phyloP scores from a whole-genome alignment of 2,888 invertebrate species.

The Mythimna vitellina region DNA sequence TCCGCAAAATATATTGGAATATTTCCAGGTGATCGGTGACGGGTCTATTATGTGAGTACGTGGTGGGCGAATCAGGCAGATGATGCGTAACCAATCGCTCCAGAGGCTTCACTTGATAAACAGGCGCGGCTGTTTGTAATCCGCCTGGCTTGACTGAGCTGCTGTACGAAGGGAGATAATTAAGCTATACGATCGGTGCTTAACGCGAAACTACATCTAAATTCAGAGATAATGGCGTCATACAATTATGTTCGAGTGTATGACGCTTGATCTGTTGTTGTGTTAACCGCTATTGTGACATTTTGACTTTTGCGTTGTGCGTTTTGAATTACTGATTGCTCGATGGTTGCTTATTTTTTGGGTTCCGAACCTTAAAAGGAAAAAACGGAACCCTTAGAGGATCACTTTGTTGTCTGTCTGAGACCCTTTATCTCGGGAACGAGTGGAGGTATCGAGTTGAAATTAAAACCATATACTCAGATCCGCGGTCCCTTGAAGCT shows the following conservation, averaged over 20 bases:
- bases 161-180: conserved; percentile 76
- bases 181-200: conserved; percentile 68
- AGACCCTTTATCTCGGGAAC: too few species aligned
- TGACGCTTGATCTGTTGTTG: conserved; percentile 50
- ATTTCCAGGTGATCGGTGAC: conserved; percentile 77
- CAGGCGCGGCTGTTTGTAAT: conserved; percentile 72
- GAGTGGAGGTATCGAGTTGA: too few species aligned
- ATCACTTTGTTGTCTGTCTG: too few species aligned
- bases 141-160: conserved; percentile 71
- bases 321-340: conserved; percentile 10
- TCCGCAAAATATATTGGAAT: conserved; percentile 79
- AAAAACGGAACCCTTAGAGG: too few species aligned
- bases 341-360: not conserved
- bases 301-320: conserved; percentile 15
- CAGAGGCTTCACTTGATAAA: conserved; percentile 71
- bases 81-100: conserved; percentile 72
- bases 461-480: too few species aligned
- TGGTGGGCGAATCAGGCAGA: conserved; percentile 43
- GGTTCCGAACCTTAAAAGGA: too few species aligned
- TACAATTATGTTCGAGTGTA: conserved; percentile 51
- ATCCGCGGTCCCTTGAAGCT: too few species aligned
- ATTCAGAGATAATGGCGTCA: conserved; percentile 56
- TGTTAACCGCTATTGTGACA: conserved; percentile 27
- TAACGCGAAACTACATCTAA: conserved; percentile 61
- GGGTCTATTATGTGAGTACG: conserved; percentile 53